Conservation (phyloP, 2,113 vertebrate genomes). For the Numenius arquata region DNA sequence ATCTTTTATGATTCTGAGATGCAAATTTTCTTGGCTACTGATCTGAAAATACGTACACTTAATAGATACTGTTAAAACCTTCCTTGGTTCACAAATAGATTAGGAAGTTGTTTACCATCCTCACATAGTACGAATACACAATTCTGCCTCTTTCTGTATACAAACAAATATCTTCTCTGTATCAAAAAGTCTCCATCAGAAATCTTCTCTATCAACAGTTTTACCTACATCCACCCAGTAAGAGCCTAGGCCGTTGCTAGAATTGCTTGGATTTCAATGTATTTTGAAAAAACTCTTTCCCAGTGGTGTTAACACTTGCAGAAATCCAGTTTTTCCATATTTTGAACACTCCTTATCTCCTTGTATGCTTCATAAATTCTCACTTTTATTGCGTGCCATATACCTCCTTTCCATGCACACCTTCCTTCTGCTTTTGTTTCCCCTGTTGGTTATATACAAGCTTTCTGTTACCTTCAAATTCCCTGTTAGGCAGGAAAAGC, state of each 20-base stretch:
- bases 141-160: neutral
- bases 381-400: neutral
- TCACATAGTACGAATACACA: neutral
- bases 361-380: conserved; percentile 27
- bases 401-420: neutral
- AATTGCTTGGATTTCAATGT: neutral
- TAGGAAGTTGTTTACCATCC: neutral
- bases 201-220: neutral
- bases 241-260: neutral
- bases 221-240: neutral
- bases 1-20: neutral
- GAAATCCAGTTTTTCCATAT: conserved; percentile 26
- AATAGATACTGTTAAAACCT: neutral
- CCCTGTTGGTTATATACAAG: neutral
- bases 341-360: neutral
- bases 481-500: neutral
- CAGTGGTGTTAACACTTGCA: neutral
- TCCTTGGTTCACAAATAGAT: neutral
- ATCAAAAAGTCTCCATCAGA: neutral
- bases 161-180: neutral
- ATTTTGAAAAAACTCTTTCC: neutral
- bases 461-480: neutral
- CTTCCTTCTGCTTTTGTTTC: neutral
- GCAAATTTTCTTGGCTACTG: neutral
- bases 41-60: neutral